Percentiles rank a stretch among this genome's conserved stretches.
Conservation (phyloP, 2,113 vertebrate species). For the Gracilinanus agilis region DNA sequence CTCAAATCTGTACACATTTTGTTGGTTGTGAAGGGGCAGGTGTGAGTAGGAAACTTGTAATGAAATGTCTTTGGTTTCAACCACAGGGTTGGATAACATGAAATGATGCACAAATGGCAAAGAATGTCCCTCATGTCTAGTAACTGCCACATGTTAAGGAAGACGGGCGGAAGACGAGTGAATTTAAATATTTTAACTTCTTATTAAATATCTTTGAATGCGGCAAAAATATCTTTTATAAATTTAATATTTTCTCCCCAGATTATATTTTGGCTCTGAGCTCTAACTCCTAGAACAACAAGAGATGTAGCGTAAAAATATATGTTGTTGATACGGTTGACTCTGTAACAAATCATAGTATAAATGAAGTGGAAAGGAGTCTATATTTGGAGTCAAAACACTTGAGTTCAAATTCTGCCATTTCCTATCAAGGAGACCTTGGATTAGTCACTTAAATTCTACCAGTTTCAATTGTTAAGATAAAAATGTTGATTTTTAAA, state of each 20-base stretch:
- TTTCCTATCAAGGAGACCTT: not conserved
- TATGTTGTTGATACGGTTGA: not conserved
- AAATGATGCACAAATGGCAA: slow-evolving; percentile 35
- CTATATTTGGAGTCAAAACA: not conserved
- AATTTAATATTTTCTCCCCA: not conserved
- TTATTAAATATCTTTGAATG: slow-evolving; percentile 12
- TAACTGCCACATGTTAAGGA: not conserved
- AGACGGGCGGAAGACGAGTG: slow-evolving; percentile 21
- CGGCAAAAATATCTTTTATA: not conserved
- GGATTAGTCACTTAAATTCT: not conserved
- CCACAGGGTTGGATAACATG: not conserved
- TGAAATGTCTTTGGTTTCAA: not conserved
- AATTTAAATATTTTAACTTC: not conserved
- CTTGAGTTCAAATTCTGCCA: not conserved
- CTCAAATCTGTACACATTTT: not conserved
- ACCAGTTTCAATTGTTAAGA: not conserved
- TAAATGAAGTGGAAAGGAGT: not conserved
- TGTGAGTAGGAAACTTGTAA: not conserved
- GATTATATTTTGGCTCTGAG: slow-evolving; percentile 19
- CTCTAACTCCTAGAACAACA: slow-evolving; percentile 23
- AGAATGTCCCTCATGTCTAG: slow-evolving; percentile 35
- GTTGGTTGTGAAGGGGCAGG: not conserved
- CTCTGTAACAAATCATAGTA: not conserved
- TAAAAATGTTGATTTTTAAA: too few relatives aligned
- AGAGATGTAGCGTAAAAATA: not conserved